phyloP scores from a whole-genome alignment of 2,888 invertebrate species.

The Dexiosoma caninum region DNA sequence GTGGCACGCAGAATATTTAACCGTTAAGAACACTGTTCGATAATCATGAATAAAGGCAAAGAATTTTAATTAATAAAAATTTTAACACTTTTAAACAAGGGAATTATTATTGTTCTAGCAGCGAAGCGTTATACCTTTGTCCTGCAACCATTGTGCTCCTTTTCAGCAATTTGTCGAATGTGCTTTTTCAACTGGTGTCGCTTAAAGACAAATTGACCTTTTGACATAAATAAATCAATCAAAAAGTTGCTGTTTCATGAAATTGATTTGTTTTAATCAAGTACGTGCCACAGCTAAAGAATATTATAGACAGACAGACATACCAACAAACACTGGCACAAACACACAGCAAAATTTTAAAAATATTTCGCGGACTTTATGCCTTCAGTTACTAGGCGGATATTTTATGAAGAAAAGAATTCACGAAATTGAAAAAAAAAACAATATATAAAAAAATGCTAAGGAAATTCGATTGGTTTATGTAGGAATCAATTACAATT shows the following conservation, averaged over 20 bases:
- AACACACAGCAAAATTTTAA: neutral
- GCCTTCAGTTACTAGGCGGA: neutral
- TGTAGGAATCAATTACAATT: too few relatives aligned
- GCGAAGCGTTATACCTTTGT: too few relatives aligned
- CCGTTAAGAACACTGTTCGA: too few relatives aligned
- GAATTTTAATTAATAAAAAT: too few relatives aligned
- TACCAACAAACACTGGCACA: neutral
- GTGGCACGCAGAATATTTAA: too few relatives aligned
- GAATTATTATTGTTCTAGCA: too few relatives aligned
- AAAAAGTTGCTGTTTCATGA: constrained; percentile 46
- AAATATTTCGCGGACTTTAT: too few relatives aligned
- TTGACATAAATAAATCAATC: constrained; percentile 42
- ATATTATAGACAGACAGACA: neutral
- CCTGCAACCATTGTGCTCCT: too few relatives aligned
- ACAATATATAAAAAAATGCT: too few relatives aligned
- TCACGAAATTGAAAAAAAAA: neutral
- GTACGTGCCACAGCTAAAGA: constrained; percentile 49
- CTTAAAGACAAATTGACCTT: constrained; percentile 34
- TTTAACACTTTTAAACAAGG: too few relatives aligned
- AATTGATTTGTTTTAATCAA: constrained; percentile 54
- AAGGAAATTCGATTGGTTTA: too few relatives aligned
- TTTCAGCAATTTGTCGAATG: neutral
- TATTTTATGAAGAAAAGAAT: constrained; percentile 7
- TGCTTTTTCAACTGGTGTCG: constrained; percentile 22
- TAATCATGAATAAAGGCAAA: too few relatives aligned